Evolutionary conservation across 2,888 invertebrate genomes (phyloP).

Genomic region (Cryptocephalus primarius): DNA sequence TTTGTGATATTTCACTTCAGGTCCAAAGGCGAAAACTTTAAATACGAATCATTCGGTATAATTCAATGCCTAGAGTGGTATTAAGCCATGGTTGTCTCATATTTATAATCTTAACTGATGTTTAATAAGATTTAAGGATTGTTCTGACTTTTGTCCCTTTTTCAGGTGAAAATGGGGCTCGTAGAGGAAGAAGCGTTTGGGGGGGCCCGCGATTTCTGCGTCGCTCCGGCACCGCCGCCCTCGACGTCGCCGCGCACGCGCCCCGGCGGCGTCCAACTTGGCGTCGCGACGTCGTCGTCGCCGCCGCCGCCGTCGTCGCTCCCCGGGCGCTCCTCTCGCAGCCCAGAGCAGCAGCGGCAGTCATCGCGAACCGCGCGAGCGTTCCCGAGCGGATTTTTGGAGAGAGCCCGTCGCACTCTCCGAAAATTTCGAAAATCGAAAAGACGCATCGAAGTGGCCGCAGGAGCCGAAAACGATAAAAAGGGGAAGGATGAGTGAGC

Average conservation of each 20-base stretch:
- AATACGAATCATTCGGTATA: too few relatives aligned
- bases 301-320: neutral
- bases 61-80: too few relatives aligned
- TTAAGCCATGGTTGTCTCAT: too few relatives aligned
- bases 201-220: too few relatives aligned
- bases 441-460: conserved; percentile 1
- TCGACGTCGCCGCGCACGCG: conserved; percentile 18
- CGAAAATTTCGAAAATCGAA: neutral
- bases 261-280: conserved; percentile 1
- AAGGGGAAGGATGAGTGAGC: conserved; percentile 8
- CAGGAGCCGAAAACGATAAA: conserved; percentile 5
- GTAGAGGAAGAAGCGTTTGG: too few relatives aligned
- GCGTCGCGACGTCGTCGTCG: conserved; percentile 8
- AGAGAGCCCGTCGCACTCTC: neutral
- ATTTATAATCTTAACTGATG: too few relatives aligned
- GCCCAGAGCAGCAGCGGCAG: conserved; percentile 40
- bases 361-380: conserved; percentile 43
- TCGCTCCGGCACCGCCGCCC: conserved; percentile 1
- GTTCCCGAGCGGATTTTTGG: conserved; percentile 42
- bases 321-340: too few relatives aligned
- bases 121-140: too few relatives aligned
- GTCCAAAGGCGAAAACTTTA: too few relatives aligned
- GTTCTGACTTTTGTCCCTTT: too few relatives aligned
- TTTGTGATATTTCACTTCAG: too few relatives aligned
- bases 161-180: too few relatives aligned